These are phyloP conservation scores for Dermochelys coriacea DNA, from an alignment of 2,797 vertebrate genomes.

Conservation along the genomic window DNA sequence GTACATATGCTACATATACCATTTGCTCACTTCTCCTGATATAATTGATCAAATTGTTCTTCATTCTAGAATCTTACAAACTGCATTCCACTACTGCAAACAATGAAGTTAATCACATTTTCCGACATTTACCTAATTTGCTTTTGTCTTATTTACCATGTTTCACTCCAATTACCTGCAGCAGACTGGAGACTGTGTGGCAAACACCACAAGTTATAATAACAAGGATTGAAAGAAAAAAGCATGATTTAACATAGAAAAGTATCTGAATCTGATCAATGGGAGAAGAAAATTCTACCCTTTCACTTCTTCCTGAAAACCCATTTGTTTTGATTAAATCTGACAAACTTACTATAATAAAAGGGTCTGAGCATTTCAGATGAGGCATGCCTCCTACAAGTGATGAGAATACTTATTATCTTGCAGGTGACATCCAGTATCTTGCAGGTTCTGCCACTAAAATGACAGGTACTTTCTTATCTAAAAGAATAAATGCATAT, in stretches of 20 bases:
- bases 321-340: constrained; percentile 14
- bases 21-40: background rate
- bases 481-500: background rate
- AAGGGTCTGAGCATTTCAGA: background rate
- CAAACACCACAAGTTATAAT: background rate
- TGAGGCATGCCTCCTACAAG: background rate
- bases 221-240: background rate
- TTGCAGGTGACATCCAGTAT: background rate
- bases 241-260: background rate
- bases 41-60: background rate
- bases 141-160: background rate
- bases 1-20: background rate
- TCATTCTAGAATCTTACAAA: background rate
- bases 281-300: background rate
- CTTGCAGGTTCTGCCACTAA: background rate
- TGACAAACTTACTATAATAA: background rate
- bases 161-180: background rate
- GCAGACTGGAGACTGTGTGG: background rate
- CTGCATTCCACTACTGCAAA: background rate
- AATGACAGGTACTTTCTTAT: background rate
- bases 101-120: background rate
- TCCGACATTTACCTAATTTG: background rate
- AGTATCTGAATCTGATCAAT: background rate
- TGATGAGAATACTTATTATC: background rate
- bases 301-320: background rate